These are phyloP conservation scores for Hoplostethus mediterraneus DNA, from an alignment of 2,797 vertebrate species.

Conservation along the genomic window DNA sequence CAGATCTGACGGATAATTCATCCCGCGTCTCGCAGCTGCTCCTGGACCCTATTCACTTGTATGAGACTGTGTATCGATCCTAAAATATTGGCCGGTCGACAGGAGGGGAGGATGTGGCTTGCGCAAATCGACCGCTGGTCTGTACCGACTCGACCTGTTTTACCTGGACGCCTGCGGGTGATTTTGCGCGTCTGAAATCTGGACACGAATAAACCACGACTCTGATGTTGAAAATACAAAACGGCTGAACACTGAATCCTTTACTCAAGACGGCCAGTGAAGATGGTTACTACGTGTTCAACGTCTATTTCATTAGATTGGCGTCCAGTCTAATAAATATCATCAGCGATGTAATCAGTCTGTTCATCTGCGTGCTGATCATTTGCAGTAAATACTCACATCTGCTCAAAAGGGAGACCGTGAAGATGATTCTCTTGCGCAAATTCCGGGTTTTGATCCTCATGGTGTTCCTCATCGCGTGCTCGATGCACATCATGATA, in stretches of 20 bases:
- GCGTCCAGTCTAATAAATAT: constrained; percentile 84
- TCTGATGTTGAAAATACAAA: constrained; percentile 60
- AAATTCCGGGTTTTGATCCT: constrained; percentile 94
- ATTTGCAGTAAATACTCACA: constrained; percentile 83
- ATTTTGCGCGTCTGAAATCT: constrained; percentile 61
- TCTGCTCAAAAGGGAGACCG: constrained; percentile 80
- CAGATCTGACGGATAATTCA: constrained; percentile 76
- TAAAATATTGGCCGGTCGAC: not conserved
- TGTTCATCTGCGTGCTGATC: constrained; percentile 85
- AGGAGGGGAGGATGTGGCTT: constrained; percentile 70
- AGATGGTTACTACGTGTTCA: constrained; percentile 80
- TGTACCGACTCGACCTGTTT: constrained; percentile 64
- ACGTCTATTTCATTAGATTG: constrained; percentile 79
- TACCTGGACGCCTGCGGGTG: constrained; percentile 73
- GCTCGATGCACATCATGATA: constrained; percentile 96
- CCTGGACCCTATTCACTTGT: constrained; percentile 32
- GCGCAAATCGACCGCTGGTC: constrained; percentile 57
- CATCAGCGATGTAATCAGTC: constrained; percentile 86
- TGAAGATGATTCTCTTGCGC: constrained; percentile 95
- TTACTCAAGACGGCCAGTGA: constrained; percentile 83
- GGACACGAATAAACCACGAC: constrained; percentile 42
- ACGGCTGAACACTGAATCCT: constrained; percentile 78
- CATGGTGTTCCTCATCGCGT: constrained; percentile 93
- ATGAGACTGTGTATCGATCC: not conserved
- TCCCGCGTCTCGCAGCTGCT: constrained; percentile 35